A percentile compares a stretch with the other conserved stretches of the same genome.
Evolutionary conservation across 1,140 invertebrate genomes (phyloP).

Genomic region (Tribolium castaneum): DNA sequence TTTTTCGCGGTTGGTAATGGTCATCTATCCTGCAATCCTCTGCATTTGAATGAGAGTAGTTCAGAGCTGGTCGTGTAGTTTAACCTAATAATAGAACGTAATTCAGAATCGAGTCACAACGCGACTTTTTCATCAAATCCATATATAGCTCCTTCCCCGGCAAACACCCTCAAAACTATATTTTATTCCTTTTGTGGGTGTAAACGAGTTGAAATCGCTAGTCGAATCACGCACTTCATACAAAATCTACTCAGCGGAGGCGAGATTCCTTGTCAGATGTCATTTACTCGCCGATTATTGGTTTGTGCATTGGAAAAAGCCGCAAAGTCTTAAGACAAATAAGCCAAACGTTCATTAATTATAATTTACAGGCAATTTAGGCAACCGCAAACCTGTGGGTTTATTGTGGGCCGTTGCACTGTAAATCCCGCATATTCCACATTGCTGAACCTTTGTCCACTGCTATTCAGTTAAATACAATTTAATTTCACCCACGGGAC

Average conservation of each 20-base stretch:
- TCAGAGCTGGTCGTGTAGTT: neutral
- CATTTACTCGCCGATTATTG: conserved; percentile 30
- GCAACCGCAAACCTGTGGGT: conserved; percentile 27
- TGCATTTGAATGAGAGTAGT: neutral
- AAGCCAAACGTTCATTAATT: conserved; percentile 19
- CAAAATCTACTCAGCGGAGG: conserved; percentile 15
- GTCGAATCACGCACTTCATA: conserved; percentile 34
- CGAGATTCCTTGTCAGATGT: conserved; percentile 29
- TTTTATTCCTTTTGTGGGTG: conserved; percentile 35
- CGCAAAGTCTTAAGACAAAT: conserved; percentile 7
- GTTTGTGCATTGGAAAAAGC: neutral
- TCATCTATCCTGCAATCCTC: too few species aligned
- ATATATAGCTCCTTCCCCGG: conserved; percentile 8
- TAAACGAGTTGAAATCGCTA: conserved; percentile 27
- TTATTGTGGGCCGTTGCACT: conserved; percentile 27
- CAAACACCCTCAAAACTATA: conserved; percentile 35
- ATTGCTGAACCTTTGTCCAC: conserved; percentile 31
- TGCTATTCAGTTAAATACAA: conserved; percentile 32
- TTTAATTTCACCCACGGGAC: conserved; percentile 31
- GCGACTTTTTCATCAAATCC: conserved; percentile 32
- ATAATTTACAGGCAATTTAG: conserved; percentile 36
- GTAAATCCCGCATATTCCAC: conserved; percentile 29
- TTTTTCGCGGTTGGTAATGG: too few species aligned
- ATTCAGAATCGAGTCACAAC: conserved; percentile 17
- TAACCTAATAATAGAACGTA: conserved; percentile 11